These are phyloP conservation scores for Stichodactyla mertensii DNA, from an alignment of 64 coral and sea anemone species.

Conservation along the genomic window DNA sequence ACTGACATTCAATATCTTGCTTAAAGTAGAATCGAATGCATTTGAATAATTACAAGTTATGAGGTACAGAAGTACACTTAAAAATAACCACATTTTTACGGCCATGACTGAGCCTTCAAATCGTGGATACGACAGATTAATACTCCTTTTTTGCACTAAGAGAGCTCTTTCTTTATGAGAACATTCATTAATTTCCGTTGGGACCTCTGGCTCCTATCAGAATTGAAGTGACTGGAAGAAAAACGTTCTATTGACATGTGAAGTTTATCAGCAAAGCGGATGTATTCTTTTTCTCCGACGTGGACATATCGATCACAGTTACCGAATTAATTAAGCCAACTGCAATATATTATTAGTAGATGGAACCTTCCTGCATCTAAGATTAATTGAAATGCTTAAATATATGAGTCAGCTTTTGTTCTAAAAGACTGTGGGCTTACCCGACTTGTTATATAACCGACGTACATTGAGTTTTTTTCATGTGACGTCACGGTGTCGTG, in stretches of 20 bases:
- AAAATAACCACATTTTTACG: neutral
- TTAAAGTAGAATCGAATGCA: neutral
- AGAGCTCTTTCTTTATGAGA: neutral
- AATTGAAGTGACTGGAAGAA: neutral
- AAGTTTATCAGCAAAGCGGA: neutral
- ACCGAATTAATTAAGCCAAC: neutral
- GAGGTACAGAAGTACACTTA: neutral
- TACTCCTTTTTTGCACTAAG: no score
- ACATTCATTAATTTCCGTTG: neutral
- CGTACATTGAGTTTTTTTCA: no score
- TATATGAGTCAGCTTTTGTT: no score
- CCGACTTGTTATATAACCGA: no score
- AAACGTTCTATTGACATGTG: neutral
- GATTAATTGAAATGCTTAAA: neutral
- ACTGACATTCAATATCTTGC: neutral
- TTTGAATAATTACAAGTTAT: neutral
- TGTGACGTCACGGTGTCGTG: no score
- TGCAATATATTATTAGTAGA: neutral
- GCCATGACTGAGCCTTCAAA: neutral
- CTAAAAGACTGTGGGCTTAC: no score
- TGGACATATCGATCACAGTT: neutral
- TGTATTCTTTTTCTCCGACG: neutral
- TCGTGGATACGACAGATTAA: no score
- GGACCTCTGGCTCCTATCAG: neutral
- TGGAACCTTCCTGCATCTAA: neutral